These are phyloP conservation scores for Odontocerum albicorne DNA, from an alignment of 2,888 invertebrate species.

Conservation along the genomic window DNA sequence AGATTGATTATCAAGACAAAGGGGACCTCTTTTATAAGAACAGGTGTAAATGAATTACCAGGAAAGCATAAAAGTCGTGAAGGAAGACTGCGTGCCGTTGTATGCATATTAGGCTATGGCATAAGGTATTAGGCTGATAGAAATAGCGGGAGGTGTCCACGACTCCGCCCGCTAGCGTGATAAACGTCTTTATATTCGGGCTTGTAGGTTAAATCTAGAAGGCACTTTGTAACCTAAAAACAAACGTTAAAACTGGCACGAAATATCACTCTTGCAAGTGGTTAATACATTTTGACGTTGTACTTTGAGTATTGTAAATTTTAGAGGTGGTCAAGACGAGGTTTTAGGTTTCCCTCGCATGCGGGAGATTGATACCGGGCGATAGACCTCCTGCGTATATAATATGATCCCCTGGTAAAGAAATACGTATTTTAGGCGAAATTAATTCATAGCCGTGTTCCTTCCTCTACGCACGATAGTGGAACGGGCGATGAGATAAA, in stretches of 20 bases:
- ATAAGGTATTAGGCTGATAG: conserved; percentile 27
- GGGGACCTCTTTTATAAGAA: conserved; percentile 21
- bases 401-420: conserved; percentile 19
- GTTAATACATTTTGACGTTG: neutral
- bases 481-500: conserved; percentile 32
- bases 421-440: conserved; percentile 19
- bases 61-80: conserved; percentile 10
- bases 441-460: conserved; percentile 32
- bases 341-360: conserved; percentile 19
- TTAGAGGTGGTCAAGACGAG: neutral
- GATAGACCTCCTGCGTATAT: conserved; percentile 26
- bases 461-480: conserved; percentile 23
- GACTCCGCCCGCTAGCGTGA: conserved; percentile 22
- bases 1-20: conserved; percentile 23
- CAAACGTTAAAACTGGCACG: neutral
- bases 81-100: conserved; percentile 27
- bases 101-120: conserved; percentile 33
- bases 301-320: neutral
- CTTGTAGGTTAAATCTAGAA: too few relatives aligned
- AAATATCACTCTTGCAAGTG: neutral
- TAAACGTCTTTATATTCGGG: conserved; percentile 2
- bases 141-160: conserved; percentile 27
- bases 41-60: conserved; percentile 30
- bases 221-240: neutral
- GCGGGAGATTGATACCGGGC: conserved; percentile 29